These are phyloP conservation scores for Babyrousa celebensis DNA, from an alignment of 2,797 vertebrate species.

Conservation along the genomic window DNA sequence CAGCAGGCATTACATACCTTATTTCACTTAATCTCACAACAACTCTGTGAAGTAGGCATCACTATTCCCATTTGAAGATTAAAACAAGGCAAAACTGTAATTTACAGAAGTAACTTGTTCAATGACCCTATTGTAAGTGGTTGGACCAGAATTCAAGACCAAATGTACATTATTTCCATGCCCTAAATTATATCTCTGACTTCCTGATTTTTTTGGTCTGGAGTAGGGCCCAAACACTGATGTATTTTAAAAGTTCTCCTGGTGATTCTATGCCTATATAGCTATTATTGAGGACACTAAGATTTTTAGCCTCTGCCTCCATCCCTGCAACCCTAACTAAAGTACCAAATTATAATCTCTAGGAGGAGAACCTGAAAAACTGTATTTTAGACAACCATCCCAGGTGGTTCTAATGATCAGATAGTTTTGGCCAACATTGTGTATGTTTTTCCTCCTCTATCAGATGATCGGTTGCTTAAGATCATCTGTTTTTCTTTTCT, in stretches of 20 bases:
- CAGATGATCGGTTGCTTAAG: background rate
- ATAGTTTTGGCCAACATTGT: background rate
- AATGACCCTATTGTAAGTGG: background rate
- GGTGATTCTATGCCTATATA: background rate
- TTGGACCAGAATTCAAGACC: background rate
- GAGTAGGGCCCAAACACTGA: background rate
- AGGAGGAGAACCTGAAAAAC: background rate
- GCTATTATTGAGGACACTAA: background rate
- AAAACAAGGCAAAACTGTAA: conserved; percentile 29
- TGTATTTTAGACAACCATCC: background rate
- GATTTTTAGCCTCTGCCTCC: background rate
- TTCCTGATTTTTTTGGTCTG: background rate
- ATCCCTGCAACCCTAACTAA: background rate
- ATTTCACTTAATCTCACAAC: background rate
- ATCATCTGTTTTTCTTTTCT: background rate
- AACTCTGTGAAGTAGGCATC: background rate
- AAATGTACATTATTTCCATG: background rate
- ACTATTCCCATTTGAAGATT: conserved; percentile 30
- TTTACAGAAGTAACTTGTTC: background rate
- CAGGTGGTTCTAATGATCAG: background rate
- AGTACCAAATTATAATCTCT: background rate
- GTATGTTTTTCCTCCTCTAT: background rate
- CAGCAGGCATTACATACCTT: background rate
- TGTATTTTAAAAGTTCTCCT: background rate
- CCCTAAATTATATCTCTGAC: background rate